Evolutionary conservation across 2,113 vertebrate species (phyloP).

Genomic region (Emberiza fucata): DNA sequence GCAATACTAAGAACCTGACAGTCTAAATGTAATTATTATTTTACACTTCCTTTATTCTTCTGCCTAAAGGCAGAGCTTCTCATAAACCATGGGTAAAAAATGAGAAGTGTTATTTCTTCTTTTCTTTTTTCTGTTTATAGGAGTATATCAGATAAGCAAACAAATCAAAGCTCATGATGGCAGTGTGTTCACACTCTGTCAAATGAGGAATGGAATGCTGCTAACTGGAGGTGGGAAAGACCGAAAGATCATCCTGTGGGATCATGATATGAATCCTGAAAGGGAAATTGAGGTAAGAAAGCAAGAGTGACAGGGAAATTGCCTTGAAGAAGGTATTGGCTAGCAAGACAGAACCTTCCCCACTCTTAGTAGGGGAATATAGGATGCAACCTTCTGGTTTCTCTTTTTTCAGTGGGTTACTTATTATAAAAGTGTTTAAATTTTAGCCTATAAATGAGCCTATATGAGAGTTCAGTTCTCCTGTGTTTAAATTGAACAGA

Average conservation of each 20-base stretch:
- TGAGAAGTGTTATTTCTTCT: not conserved
- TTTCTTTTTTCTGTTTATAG: constrained; percentile 49
- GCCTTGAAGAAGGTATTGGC: not conserved
- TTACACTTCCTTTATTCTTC: not conserved
- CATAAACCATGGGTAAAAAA: not conserved
- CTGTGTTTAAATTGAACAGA: not conserved
- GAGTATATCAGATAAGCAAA: constrained; percentile 89
- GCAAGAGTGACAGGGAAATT: not conserved
- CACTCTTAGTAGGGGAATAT: not conserved
- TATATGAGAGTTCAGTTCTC: not conserved
- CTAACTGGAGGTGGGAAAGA: constrained; percentile 96
- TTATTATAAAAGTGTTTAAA: not conserved
- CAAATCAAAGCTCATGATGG: constrained; percentile 95
- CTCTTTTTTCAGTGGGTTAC: not conserved
- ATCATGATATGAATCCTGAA: constrained; percentile 88
- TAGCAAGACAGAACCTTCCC: not conserved
- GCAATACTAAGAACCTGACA: not conserved
- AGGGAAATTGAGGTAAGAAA: constrained; percentile 91
- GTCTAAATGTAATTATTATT: not conserved
- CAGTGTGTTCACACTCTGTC: constrained; percentile 95
- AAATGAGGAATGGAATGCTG: constrained; percentile 91
- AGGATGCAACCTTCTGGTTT: not conserved
- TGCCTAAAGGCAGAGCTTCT: not conserved
- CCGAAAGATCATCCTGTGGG: constrained; percentile 92
- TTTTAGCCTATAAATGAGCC: not conserved